A percentile compares a stretch with the other conserved stretches of the same genome.
These are phyloP conservation scores for Icerya purchasi DNA, from an alignment of 2,888 invertebrate genomes.

Conservation along the genomic window DNA sequence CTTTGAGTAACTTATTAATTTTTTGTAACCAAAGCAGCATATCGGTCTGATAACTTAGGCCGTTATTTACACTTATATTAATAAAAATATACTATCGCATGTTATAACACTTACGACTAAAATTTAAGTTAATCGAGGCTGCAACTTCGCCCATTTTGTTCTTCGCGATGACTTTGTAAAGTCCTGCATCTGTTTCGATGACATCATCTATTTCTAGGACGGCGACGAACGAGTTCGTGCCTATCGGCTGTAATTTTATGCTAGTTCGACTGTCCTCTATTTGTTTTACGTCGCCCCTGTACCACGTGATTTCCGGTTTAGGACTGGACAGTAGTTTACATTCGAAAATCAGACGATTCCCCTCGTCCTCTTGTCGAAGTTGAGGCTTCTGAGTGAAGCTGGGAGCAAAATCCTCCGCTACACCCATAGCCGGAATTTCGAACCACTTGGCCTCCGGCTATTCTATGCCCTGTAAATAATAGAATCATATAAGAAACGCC, in stretches of 20 bases:
- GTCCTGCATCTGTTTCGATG: constrained; percentile 83
- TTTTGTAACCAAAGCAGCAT: constrained; percentile 7
- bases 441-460: no score
- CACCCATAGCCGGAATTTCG: constrained; percentile 56
- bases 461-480: no score
- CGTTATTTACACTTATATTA: constrained; percentile 9
- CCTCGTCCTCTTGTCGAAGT: constrained; percentile 87
- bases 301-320: constrained; percentile 81
- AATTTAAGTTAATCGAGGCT: constrained; percentile 90
- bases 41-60: constrained; percentile 9
- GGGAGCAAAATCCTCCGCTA: constrained; percentile 86
- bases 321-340: constrained; percentile 73
- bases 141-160: constrained; percentile 94
- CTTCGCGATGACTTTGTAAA: constrained; percentile 91
- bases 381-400: constrained; percentile 97
- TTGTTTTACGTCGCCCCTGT: constrained; percentile 64
- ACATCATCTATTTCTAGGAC: constrained; percentile 87
- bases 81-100: constrained; percentile 6
- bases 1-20: constrained; percentile 2
- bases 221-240: constrained; percentile 68
- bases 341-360: constrained; percentile 83
- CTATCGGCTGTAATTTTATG: constrained; percentile 70
- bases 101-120: constrained; percentile 71
- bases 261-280: constrained; percentile 65
- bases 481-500: no score